Evolutionary conservation across 2,113 vertebrate species (phyloP).

Genomic region (Prunella himalayana): DNA sequence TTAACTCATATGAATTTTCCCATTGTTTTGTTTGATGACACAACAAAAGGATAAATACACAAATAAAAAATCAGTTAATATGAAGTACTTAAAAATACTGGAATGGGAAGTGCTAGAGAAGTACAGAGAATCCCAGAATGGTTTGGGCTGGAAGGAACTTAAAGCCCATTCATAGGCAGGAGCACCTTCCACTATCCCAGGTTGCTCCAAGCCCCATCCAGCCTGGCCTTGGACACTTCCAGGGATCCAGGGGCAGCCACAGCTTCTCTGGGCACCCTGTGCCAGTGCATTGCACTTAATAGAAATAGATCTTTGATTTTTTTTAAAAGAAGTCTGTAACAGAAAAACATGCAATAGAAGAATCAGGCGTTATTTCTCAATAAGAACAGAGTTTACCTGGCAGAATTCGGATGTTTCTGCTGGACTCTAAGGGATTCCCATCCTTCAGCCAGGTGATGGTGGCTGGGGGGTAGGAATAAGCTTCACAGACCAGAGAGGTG

Average conservation of each 20-base stretch:
- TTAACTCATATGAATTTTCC: background rate
- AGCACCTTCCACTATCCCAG: background rate
- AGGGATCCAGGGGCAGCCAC: background rate
- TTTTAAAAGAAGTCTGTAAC: background rate
- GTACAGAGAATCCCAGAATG: background rate
- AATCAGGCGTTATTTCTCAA: background rate
- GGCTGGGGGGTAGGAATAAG: slow-evolving; percentile 90
- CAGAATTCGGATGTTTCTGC: slow-evolving; percentile 82
- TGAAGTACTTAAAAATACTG: background rate
- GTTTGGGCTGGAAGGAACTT: background rate
- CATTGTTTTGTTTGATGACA: background rate
- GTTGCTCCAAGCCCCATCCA: accelerated
- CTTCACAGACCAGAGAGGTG: slow-evolving; percentile 89
- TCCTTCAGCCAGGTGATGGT: slow-evolving; percentile 93
- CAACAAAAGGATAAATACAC: background rate
- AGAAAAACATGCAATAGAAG: background rate
- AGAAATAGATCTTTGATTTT: background rate
- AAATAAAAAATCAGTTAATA: background rate
- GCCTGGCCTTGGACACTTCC: background rate
- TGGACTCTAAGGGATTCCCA: slow-evolving; percentile 81
- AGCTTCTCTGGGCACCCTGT: background rate
- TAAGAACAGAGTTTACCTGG: slow-evolving; percentile 78
- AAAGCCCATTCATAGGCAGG: background rate
- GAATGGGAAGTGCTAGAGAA: background rate
- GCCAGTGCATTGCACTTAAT: background rate